phyloP scores from a whole-genome alignment of 2,888 invertebrate species.

The Caenorhabditis angaria region DNA sequence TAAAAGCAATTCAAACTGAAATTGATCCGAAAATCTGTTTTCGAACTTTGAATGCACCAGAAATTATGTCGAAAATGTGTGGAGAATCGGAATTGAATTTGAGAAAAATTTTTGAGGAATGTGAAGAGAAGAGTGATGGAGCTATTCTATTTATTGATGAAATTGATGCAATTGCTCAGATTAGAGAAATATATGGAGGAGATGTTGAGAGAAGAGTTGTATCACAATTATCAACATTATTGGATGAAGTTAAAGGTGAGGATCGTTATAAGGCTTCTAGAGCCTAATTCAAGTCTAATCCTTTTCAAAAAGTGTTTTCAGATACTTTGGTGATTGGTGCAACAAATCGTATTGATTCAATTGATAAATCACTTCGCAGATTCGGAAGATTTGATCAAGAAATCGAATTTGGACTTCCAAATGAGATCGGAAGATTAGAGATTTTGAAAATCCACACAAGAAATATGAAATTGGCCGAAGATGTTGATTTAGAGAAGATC shows the following conservation, averaged over 20 bases:
- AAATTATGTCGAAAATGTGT: slow-evolving; percentile 99
- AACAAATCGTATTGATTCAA: slow-evolving; percentile 97
- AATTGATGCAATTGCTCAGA: slow-evolving; percentile 99
- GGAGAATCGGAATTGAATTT: slow-evolving; percentile 99
- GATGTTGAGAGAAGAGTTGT: slow-evolving; percentile 98
- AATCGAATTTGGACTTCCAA: slow-evolving; percentile 99
- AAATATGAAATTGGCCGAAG: slow-evolving; percentile 98
- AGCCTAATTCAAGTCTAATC: too few relatives aligned
- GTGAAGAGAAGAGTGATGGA: slow-evolving; percentile 98
- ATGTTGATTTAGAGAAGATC: slow-evolving; percentile 97
- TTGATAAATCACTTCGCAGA: slow-evolving; percentile 94
- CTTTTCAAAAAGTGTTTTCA: too few relatives aligned
- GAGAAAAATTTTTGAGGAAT: slow-evolving; percentile 98
- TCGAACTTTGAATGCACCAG: slow-evolving; percentile 97
- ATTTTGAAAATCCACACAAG: slow-evolving; percentile 98
- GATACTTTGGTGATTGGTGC: slow-evolving; percentile 99
- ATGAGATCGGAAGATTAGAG: slow-evolving; percentile 95
- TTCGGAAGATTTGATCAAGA: slow-evolving; percentile 95
- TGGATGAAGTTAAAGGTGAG: slow-evolving; percentile 94
- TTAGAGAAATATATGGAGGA: slow-evolving; percentile 97
- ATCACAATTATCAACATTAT: slow-evolving; percentile 93
- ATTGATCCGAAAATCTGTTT: slow-evolving; percentile 99
- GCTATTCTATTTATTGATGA: slow-evolving; percentile 99
- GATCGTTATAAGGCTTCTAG: too few relatives aligned
- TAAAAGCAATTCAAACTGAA: slow-evolving; percentile 98